phyloP scores from a whole-genome alignment of 1,140 invertebrate genomes.

The Dufourea novaeangliae region DNA sequence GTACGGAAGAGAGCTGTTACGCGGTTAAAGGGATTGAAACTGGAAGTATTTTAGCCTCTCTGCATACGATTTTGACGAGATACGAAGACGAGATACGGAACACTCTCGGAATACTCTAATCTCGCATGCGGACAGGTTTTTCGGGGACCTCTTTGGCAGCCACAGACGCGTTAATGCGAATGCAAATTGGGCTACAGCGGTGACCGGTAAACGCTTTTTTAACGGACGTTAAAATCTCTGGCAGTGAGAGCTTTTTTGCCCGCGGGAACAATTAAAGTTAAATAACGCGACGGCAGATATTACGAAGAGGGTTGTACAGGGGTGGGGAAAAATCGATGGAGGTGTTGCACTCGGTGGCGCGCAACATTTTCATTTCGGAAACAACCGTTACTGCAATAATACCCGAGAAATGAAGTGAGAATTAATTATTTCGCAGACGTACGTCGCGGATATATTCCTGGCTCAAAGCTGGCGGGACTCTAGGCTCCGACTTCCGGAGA shows the following conservation, averaged over 20 bases:
- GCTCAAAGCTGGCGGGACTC: slow-evolving; percentile 96
- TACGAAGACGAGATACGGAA: slow-evolving; percentile 7
- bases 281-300: not conserved
- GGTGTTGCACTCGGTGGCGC: too few species aligned
- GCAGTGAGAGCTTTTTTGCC: not conserved
- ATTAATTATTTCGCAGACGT: slow-evolving; percentile 85
- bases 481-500: slow-evolving; percentile 91
- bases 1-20: too few species aligned
- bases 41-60: too few species aligned
- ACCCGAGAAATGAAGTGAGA: not conserved
- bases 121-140: not conserved
- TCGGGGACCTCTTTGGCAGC: not conserved
- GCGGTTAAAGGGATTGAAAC: too few species aligned
- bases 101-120: not conserved
- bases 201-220: not conserved
- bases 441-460: slow-evolving; percentile 95
- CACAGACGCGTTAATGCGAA: not conserved
- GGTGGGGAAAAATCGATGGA: not conserved
- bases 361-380: too few species aligned
- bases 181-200: slow-evolving; percentile 16
- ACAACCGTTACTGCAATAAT: too few species aligned
- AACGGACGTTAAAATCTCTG: not conserved
- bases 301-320: not conserved
- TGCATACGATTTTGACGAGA: not conserved
- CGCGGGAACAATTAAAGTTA: not conserved